Percentiles rank a stretch among this genome's conserved stretches.
Evolutionary conservation across 2,113 vertebrate genomes (phyloP).

Genomic region (Saccopteryx bilineata): DNA sequence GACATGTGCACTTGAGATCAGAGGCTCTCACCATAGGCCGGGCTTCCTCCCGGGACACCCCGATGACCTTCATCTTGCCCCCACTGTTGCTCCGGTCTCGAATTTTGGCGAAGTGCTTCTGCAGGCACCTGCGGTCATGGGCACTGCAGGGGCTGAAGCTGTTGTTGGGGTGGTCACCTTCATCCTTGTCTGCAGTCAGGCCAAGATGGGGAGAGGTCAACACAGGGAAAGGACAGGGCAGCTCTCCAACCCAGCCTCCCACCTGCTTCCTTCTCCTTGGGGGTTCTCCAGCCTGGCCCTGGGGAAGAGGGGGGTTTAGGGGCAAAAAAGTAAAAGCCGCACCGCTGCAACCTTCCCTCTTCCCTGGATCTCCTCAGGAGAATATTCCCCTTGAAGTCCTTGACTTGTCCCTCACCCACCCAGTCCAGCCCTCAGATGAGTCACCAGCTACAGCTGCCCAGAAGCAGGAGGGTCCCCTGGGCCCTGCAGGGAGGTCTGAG

Average conservation of each 20-base stretch:
- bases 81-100: conserved; percentile 87
- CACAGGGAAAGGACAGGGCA: neutral
- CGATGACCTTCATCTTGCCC: conserved; percentile 91
- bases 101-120: conserved; percentile 91
- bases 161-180: conserved; percentile 93
- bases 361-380: conserved; percentile 8
- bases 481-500: conserved; percentile 76
- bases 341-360: neutral
- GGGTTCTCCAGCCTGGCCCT: neutral
- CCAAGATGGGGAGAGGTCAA: conserved; percentile 26
- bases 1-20: neutral
- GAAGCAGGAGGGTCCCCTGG: conserved; percentile 66
- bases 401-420: conserved; percentile 67
- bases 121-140: conserved; percentile 94
- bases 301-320: neutral
- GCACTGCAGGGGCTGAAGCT: conserved; percentile 94
- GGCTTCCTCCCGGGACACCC: conserved; percentile 88
- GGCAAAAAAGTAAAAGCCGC: neutral
- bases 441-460: conserved; percentile 73
- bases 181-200: conserved; percentile 89
- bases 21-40: conserved; percentile 88
- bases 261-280: neutral
- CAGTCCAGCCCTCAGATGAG: conserved; percentile 61
- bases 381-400: conserved; percentile 55
- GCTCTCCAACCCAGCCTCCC: neutral